Percentiles rank a stretch among this genome's conserved stretches.
Evolutionary conservation across 2,113 vertebrate genomes (phyloP).

Genomic region (Dinomys branickii): DNA sequence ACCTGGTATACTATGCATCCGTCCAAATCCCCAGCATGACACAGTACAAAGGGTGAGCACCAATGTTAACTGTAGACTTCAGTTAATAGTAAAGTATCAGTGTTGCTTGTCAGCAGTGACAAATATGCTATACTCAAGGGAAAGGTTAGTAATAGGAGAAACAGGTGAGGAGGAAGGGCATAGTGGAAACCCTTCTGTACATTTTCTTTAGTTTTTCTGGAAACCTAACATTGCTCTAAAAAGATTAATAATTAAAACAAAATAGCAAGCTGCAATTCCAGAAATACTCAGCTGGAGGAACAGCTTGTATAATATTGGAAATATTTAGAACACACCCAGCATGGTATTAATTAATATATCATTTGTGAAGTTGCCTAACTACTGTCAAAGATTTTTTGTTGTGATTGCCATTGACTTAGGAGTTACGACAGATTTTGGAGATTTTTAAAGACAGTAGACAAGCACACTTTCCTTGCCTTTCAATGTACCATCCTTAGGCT

Average conservation of each 20-base stretch:
- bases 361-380: not conserved
- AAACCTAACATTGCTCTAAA: not conserved
- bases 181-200: not conserved
- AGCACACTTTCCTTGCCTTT: conserved; percentile 32
- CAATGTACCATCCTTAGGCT: not conserved
- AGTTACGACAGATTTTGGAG: not conserved
- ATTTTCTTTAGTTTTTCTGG: not conserved
- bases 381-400: not conserved
- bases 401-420: not conserved
- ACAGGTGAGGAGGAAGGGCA: rapidly evolving
- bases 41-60: not conserved
- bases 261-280: conserved; percentile 81
- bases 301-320: conserved; percentile 23
- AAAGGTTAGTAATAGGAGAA: not conserved
- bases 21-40: not conserved
- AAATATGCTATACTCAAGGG: not conserved
- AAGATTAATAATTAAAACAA: conserved; percentile 63
- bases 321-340: conserved; percentile 78
- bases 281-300: conserved; percentile 79
- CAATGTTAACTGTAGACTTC: not conserved
- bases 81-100: not conserved
- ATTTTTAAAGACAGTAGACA: not conserved
- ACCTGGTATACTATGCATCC: not conserved
- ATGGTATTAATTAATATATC: conserved; percentile 66
- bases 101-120: not conserved